phyloP scores from a whole-genome alignment of 1,140 invertebrate genomes.

The Nylanderia fulva region DNA sequence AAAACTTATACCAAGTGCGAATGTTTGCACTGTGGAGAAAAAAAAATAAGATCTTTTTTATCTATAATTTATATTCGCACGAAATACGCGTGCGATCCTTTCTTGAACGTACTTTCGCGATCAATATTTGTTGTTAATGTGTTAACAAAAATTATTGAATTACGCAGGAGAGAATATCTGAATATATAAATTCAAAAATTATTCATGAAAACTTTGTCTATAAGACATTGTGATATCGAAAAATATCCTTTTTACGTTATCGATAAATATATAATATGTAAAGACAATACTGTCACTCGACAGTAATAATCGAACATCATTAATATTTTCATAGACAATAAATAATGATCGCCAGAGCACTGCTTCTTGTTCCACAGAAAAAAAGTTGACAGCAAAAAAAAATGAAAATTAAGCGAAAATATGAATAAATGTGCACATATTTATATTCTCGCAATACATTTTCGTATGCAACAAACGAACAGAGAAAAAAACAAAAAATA shows the following conservation, averaged over 20 bases:
- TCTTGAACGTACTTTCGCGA: constrained; percentile 6
- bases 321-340: constrained; percentile 17
- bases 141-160: not conserved
- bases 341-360: constrained; percentile 29
- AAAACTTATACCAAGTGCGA: not conserved
- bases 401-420: not conserved
- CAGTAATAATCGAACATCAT: not conserved
- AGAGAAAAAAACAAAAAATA: not conserved
- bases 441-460: constrained; percentile 42
- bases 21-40: not conserved
- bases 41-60: not conserved
- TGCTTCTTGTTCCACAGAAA: constrained; percentile 51
- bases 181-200: not conserved
- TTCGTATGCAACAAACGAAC: not conserved
- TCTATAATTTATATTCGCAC: constrained; percentile 29
- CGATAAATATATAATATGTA: constrained; percentile 29
- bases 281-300: constrained; percentile 25
- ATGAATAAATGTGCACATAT: constrained; percentile 8
- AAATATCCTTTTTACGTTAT: not conserved
- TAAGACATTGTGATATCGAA: not conserved
- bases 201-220: not conserved
- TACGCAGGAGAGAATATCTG: not conserved
- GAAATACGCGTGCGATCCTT: not conserved
- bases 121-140: constrained; percentile 23
- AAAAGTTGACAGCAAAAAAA: constrained; percentile 29